These are phyloP conservation scores for Elgaria multicarinata DNA, from an alignment of 2,113 vertebrate genomes.

Conservation along the genomic window DNA sequence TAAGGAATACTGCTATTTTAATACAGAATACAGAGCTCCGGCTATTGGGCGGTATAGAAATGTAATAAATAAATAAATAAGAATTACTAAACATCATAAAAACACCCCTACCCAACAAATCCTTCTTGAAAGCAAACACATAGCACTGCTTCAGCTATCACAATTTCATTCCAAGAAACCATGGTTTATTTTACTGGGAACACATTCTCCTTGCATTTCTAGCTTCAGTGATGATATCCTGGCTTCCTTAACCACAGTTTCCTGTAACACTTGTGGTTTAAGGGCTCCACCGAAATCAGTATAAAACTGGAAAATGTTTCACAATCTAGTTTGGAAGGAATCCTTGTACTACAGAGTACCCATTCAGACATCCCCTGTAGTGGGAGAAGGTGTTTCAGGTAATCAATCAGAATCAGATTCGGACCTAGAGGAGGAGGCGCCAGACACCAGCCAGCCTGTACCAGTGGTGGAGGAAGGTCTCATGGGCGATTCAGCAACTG, in stretches of 20 bases:
- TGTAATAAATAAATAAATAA: no score
- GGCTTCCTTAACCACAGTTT: background rate
- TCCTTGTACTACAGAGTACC: background rate
- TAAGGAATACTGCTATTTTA: slow-evolving; percentile 1
- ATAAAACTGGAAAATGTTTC: background rate
- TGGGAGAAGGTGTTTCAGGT: no score
- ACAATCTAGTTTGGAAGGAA: background rate
- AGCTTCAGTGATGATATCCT: background rate
- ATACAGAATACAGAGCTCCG: no score
- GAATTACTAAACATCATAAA: background rate
- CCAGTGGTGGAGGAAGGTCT: no score
- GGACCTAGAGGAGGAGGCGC: no score
- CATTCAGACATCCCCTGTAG: no score
- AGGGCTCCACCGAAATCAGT: background rate
- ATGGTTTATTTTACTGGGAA: background rate
- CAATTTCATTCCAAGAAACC: background rate
- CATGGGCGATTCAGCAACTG: no score
- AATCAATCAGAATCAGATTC: no score
- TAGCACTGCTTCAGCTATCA: background rate
- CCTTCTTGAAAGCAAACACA: background rate
- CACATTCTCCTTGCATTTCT: background rate
- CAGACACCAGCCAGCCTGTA: no score
- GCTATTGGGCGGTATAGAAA: no score
- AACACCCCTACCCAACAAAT: background rate
- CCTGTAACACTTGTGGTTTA: background rate